phyloP scores from a whole-genome alignment of 2,888 invertebrate species.

The Macaria liturata region DNA sequence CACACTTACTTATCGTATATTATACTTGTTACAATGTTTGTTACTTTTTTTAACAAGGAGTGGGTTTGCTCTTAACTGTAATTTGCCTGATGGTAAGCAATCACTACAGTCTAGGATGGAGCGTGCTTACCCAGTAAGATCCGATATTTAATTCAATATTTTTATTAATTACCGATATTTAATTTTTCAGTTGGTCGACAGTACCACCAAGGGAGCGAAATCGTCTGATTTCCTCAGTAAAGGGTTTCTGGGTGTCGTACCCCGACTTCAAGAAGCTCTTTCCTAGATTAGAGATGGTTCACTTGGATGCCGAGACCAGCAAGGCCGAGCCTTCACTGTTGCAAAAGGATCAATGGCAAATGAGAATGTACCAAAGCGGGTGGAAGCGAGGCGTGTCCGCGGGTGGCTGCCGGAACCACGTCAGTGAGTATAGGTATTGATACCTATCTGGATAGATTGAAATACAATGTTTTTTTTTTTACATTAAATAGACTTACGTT shows the following conservation, averaged over 20 bases:
- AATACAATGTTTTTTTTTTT: too few relatives aligned
- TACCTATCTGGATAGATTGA: constrained; percentile 1
- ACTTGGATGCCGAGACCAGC: constrained; percentile 93
- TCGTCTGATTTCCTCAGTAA: constrained; percentile 86
- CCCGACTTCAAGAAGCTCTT: constrained; percentile 92
- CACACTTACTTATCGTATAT: too few relatives aligned
- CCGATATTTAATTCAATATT: too few relatives aligned
- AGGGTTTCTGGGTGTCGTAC: constrained; percentile 93
- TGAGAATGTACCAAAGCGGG: constrained; percentile 92
- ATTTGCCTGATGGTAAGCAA: too few relatives aligned
- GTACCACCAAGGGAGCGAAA: constrained; percentile 89
- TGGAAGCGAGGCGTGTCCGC: constrained; percentile 95
- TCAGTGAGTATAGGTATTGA: constrained; percentile 73
- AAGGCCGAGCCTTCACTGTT: constrained; percentile 91
- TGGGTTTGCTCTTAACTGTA: too few relatives aligned
- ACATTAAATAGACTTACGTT: neutral
- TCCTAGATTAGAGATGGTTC: constrained; percentile 91
- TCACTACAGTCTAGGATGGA: too few relatives aligned
- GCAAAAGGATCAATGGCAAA: constrained; percentile 91
- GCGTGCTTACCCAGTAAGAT: too few relatives aligned
- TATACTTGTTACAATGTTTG: too few relatives aligned
- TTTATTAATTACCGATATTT: neutral
- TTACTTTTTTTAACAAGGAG: too few relatives aligned
- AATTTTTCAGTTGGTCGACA: constrained; percentile 85
- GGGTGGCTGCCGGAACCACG: constrained; percentile 95